Evolutionary conservation across 1,140 invertebrate genomes (phyloP).

Genomic region (Papilio polyxenes): DNA sequence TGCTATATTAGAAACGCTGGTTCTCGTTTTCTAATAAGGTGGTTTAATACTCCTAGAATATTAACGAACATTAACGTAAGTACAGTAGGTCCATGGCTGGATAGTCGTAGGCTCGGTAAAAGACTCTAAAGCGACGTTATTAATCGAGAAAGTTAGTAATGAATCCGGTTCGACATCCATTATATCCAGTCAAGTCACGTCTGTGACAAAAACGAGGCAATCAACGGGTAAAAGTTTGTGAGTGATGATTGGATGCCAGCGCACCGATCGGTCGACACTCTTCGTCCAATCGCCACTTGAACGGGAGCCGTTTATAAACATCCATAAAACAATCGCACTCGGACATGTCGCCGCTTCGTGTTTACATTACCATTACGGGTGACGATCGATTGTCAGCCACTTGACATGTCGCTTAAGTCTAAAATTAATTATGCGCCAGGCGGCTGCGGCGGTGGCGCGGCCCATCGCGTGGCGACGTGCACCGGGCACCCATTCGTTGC

Average conservation of each 20-base stretch:
- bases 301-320: constrained; percentile 57
- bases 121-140: constrained; percentile 14
- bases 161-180: constrained; percentile 30
- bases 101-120: background rate
- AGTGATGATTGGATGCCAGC: constrained; percentile 36
- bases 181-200: constrained; percentile 31
- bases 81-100: background rate
- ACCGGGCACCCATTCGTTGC: constrained; percentile 76
- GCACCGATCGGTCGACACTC: constrained; percentile 27
- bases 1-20: constrained; percentile 14
- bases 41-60: background rate
- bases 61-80: constrained; percentile 9
- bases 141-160: constrained; percentile 31
- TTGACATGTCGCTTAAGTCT: constrained; percentile 72
- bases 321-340: constrained; percentile 63
- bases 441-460: constrained; percentile 63
- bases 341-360: constrained; percentile 66
- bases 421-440: constrained; percentile 75
- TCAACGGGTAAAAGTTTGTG: constrained; percentile 35
- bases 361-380: constrained; percentile 76
- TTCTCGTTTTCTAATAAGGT: constrained; percentile 19
- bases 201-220: constrained; percentile 36
- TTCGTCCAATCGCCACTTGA: constrained; percentile 60
- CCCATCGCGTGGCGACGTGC: constrained; percentile 63
- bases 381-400: constrained; percentile 74